A percentile compares a stretch with the other conserved stretches of the same genome.
Conservation (phyloP, 2,113 vertebrate genomes). For the Echinops telfairi region DNA sequence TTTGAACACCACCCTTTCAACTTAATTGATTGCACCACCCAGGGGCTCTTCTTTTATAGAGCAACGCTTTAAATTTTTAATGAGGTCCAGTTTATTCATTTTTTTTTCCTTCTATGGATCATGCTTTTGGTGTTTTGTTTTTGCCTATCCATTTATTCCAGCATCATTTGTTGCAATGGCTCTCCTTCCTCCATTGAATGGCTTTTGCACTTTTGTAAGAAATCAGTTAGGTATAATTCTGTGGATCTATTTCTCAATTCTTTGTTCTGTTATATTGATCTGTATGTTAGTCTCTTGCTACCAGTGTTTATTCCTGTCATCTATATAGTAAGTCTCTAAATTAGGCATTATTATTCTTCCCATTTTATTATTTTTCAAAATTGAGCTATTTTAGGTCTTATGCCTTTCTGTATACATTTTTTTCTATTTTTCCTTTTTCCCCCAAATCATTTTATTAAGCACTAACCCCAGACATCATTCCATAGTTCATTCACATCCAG, state of each 20-base stretch:
- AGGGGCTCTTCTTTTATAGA: too few relatives aligned
- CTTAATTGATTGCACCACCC: too few relatives aligned
- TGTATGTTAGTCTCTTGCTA: neutral
- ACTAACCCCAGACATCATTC: too few relatives aligned
- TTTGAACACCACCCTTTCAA: too few relatives aligned
- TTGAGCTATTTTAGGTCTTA: slow-evolving; percentile 16
- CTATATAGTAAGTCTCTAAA: slow-evolving; percentile 36
- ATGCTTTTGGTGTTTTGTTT: neutral
- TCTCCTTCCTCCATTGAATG: neutral
- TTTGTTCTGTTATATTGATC: slow-evolving; percentile 21
- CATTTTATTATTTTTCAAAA: slow-evolving; percentile 21
- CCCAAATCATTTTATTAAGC: too few relatives aligned
- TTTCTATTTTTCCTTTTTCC: too few relatives aligned
- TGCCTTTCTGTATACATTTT: slow-evolving; percentile 36
- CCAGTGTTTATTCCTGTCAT: slow-evolving; percentile 3
- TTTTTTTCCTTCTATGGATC: too few relatives aligned
- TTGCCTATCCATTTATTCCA: slow-evolving; percentile 11
- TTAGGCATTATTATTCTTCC: neutral
- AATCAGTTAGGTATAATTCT: slow-evolving; percentile 16
- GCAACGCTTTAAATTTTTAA: too few relatives aligned
- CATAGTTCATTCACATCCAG: too few relatives aligned
- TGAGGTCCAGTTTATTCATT: too few relatives aligned
- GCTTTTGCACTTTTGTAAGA: slow-evolving; percentile 46
- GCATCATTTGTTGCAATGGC: slow-evolving; percentile 36
- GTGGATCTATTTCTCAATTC: slow-evolving; percentile 34